A percentile compares a stretch with the other conserved stretches of the same genome.
Evolutionary conservation across 2,113 vertebrate species (phyloP).

Genomic region (Aramus guarauna): DNA sequence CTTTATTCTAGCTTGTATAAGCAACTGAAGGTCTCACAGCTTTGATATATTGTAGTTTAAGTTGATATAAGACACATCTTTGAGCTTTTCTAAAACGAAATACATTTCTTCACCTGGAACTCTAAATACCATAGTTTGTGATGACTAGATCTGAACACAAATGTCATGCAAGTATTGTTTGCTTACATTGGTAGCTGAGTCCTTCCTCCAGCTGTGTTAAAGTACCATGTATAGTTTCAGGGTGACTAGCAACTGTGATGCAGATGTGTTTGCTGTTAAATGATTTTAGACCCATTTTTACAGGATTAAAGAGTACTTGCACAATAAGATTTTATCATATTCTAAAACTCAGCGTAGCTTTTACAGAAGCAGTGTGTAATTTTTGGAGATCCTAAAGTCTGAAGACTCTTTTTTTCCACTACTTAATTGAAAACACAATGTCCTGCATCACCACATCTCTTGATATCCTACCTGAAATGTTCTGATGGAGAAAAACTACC

Average conservation of each 20-base stretch:
- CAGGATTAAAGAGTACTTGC: background rate
- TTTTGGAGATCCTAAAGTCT: background rate
- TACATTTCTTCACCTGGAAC: background rate
- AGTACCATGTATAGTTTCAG: background rate
- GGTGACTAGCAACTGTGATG: background rate
- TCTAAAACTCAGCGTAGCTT: background rate
- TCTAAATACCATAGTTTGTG: fast-evolving
- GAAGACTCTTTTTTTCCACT: background rate
- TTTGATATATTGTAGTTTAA: background rate
- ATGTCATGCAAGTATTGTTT: background rate
- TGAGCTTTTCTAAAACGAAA: background rate
- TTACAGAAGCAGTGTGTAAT: background rate
- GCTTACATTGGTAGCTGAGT: background rate
- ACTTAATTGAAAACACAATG: background rate
- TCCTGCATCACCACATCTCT: background rate
- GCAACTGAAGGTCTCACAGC: background rate
- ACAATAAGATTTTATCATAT: background rate
- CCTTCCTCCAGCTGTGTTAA: background rate
- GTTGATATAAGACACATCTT: background rate
- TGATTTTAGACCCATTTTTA: background rate
- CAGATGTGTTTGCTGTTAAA: background rate
- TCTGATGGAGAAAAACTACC: background rate
- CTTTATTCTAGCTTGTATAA: background rate
- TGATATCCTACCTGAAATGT: background rate
- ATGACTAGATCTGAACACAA: background rate